Evolutionary conservation across 2,113 vertebrate genomes (phyloP).

Genomic region (Hippocampus barbouri): DNA sequence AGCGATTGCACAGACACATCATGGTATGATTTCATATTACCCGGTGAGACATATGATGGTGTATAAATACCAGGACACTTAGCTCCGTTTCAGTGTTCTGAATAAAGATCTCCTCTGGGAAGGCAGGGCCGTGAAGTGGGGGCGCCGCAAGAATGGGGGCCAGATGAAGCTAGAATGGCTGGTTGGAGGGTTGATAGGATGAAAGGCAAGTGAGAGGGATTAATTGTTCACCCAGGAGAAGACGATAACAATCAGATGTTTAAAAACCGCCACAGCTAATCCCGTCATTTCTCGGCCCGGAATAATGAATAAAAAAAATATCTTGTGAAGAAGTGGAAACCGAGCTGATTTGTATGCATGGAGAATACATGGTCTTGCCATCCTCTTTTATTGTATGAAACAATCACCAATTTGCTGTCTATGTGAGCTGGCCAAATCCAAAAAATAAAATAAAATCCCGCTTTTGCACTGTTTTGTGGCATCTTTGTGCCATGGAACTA

Average conservation of each 20-base stretch:
- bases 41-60: conserved; percentile 10
- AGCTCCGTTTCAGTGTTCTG: conserved; percentile 34
- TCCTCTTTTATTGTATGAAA: no score
- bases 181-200: conserved; percentile 38
- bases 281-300: conserved; percentile 66
- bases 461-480: no score
- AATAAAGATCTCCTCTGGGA: conserved; percentile 34
- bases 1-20: conserved; percentile 25
- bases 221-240: conserved; percentile 71
- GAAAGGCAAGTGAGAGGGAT: conserved; percentile 57
- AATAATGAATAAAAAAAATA: conserved; percentile 65
- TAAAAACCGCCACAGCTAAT: conserved; percentile 71
- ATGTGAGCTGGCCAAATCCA: no score
- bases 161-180: conserved; percentile 37
- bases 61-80: conserved; percentile 48
- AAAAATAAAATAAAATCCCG: no score
- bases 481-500: no score
- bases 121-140: conserved; percentile 7
- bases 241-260: conserved; percentile 71
- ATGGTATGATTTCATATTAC: conserved; percentile 16
- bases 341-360: conserved; percentile 57
- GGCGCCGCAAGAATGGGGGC: conserved; percentile 14
- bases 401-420: no score
- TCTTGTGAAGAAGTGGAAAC: conserved; percentile 52
- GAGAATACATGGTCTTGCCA: conserved; percentile 12